A percentile compares a stretch with the other conserved stretches of the same genome.
Evolutionary conservation across 2,888 invertebrate genomes (phyloP).

Genomic region (Muschampia plurimacula): DNA sequence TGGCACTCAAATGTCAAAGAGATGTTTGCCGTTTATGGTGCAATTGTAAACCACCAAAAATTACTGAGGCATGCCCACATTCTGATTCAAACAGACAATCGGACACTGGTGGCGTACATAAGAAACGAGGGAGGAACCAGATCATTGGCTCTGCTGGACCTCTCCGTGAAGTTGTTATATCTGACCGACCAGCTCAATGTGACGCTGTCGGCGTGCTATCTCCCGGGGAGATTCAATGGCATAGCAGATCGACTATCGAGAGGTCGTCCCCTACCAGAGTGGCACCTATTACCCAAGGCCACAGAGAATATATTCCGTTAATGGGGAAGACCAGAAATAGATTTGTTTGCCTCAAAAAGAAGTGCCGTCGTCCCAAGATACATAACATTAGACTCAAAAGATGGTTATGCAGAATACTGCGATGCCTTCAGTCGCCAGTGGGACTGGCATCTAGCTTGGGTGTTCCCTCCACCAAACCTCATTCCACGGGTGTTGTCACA

Average conservation of each 20-base stretch:
- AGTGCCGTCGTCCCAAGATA: neutral
- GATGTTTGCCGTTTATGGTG: neutral
- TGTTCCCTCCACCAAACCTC: neutral
- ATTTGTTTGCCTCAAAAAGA: conserved; percentile 11
- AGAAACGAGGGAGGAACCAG: neutral
- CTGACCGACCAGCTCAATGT: conserved; percentile 2
- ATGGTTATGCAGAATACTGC: neutral
- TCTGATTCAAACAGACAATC: neutral
- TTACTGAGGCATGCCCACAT: neutral
- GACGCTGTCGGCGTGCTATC: neutral
- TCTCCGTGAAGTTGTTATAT: neutral
- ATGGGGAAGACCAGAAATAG: neutral
- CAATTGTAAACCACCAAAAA: neutral
- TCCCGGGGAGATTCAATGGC: neutral
- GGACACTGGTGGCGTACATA: neutral
- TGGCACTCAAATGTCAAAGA: neutral
- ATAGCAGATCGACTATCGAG: neutral
- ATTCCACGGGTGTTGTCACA: neutral
- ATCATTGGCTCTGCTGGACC: neutral
- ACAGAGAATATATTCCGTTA: neutral
- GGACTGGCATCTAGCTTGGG: conserved; percentile 2
- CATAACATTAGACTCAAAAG: neutral
- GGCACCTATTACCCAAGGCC: neutral
- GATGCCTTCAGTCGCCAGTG: conserved; percentile 1
- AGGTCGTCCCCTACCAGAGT: neutral